Evolutionary conservation across 2,888 invertebrate genomes (phyloP).

Genomic region (Drosophila nigritarsus): DNA sequence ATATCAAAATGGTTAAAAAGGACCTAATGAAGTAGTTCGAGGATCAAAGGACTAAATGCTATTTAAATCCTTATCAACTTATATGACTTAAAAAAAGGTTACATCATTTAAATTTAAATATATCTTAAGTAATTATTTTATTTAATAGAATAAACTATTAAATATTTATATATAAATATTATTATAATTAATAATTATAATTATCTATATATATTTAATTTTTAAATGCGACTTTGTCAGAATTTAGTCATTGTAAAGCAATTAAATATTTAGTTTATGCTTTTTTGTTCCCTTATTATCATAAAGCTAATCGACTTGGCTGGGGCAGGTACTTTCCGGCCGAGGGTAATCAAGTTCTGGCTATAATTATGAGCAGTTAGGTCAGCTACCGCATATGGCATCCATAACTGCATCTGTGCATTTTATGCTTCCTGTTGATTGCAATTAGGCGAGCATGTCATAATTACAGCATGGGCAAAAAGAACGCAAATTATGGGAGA

Average conservation of each 20-base stretch:
- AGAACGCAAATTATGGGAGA: conserved; percentile 45
- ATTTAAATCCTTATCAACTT: neutral
- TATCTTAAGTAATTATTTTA: neutral
- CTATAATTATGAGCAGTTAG: conserved; percentile 50
- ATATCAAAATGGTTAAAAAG: neutral
- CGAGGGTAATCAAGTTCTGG: conserved; percentile 26
- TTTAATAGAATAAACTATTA: neutral
- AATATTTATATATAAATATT: neutral
- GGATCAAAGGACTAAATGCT: neutral
- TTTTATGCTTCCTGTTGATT: conserved; percentile 61
- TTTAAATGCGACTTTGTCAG: neutral
- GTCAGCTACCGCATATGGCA: conserved; percentile 29
- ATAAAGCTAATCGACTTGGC: conserved; percentile 9
- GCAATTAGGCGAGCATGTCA: conserved; percentile 66
- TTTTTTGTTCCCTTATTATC: neutral
- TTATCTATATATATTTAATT: neutral
- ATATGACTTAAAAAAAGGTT: neutral
- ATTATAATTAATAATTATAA: neutral
- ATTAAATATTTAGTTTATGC: neutral
- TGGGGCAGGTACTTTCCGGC: neutral
- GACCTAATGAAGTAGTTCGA: neutral
- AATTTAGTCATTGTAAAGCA: neutral
- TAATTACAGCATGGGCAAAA: conserved; percentile 63
- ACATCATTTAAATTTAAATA: no score
- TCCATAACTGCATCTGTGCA: conserved; percentile 45